A percentile compares a stretch with the other conserved stretches of the same genome.
Conservation (phyloP, 2,888 invertebrate species). For the Xylota segnis region DNA sequence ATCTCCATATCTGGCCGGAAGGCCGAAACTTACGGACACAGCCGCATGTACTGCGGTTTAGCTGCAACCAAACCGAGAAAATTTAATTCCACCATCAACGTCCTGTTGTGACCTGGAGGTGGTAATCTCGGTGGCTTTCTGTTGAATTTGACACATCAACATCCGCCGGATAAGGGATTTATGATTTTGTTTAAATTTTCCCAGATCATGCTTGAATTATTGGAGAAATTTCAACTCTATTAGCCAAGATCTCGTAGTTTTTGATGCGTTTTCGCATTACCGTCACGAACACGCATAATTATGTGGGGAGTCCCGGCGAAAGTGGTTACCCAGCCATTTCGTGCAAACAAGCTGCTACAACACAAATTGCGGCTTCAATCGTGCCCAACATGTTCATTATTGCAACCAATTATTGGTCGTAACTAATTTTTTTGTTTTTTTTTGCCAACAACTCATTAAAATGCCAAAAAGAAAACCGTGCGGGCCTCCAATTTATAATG, state of each 20-base stretch:
- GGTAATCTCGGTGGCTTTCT: neutral
- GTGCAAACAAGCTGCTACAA: slow-evolving; percentile 21
- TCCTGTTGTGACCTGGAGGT: neutral
- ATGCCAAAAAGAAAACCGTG: slow-evolving; percentile 31
- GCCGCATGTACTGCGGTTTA: neutral
- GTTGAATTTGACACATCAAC: neutral
- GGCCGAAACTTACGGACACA: slow-evolving; percentile 18
- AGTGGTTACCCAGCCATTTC: slow-evolving; percentile 11
- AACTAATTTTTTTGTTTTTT: slow-evolving; percentile 11
- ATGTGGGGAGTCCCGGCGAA: neutral
- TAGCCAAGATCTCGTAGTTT: neutral
- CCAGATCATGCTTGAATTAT: neutral
- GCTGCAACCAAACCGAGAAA: neutral
- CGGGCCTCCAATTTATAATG: slow-evolving; percentile 23
- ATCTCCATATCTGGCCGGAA: slow-evolving; percentile 22
- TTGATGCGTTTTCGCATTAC: slow-evolving; percentile 5
- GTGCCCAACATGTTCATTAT: slow-evolving; percentile 28
- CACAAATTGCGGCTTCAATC: slow-evolving; percentile 18
- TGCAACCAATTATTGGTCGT: slow-evolving; percentile 20
- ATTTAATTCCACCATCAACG: neutral
- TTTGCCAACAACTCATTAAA: slow-evolving; percentile 41
- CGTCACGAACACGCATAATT: neutral
- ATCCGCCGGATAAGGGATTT: neutral
- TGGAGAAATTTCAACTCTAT: neutral
- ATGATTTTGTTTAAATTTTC: neutral